Base-by-base conservation (phyloP, 2,888 invertebrate genomes). In the Osedax frankpressi region DNA sequence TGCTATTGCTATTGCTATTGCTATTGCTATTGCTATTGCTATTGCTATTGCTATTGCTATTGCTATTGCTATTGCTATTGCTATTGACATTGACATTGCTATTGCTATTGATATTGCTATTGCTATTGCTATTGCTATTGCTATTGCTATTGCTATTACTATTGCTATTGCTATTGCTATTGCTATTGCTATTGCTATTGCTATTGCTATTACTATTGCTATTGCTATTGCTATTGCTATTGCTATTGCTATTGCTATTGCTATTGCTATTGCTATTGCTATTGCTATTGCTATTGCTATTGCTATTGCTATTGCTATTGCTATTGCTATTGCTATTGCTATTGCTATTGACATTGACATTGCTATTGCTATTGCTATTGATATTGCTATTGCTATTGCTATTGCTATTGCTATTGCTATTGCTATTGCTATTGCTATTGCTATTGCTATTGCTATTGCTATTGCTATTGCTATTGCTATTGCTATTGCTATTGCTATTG, bases 161-260 rank as follows among this genome's bases (percentile, higher is more conserved):
- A 68, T 30, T 74, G 74, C 67, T 74, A 74, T 30, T 74, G 74
- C 67, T 74, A 74, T 30, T 74, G 65, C 63, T 75, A 70, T 65
- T 70, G 30, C 63, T 75, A 70, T 44, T 74, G 27, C 63, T 75
- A 63, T 44, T 75, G 70, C 63, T 75, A 74, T 63, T 75, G 63
- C 65, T 75, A 70, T 70, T 70, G 60, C 70, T 70, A 70, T 70
- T 75, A 74, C 70, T 75, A 75, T 25, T 75, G 70, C 75, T 74
- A 71, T 67, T 75, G 30, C 70, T 70, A 28, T 28, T 70, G 28
- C 70, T 70, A 28, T 28, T 70, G n/a, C 70, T 70, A 28, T 28
- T 74, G 67, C 29, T 74, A 74, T 30, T 74, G 44, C 59, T 74
- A 68, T 30, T 74, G 74, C 67, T 74, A 74, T 30, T 74, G 74